phyloP scores from a whole-genome alignment of 1,140 invertebrate genomes.

The Drosophila mauritiana region DNA sequence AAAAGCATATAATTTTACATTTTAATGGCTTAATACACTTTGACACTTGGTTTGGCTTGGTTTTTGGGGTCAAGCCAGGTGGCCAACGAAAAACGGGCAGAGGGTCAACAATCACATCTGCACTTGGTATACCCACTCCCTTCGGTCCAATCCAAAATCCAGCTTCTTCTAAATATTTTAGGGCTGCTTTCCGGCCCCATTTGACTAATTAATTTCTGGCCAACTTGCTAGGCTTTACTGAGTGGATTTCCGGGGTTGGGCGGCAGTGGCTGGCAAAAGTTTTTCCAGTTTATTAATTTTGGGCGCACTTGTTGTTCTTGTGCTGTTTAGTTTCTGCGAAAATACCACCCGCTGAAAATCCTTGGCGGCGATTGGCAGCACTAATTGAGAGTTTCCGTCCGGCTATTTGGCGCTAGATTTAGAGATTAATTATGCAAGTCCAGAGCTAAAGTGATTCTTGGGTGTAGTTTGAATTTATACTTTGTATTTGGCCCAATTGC shows the following conservation, averaged over 20 bases:
- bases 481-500: background rate
- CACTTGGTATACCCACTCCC: constrained; percentile 37
- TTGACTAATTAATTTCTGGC: constrained; percentile 76
- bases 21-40: constrained; percentile 68
- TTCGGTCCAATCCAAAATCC: constrained; percentile 52
- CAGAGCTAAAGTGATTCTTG: background rate
- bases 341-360: constrained; percentile 28
- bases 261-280: constrained; percentile 21
- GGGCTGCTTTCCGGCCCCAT: constrained; percentile 30
- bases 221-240: constrained; percentile 49
- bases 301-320: constrained; percentile 35
- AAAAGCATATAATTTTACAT: constrained; percentile 62
- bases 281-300: constrained; percentile 60
- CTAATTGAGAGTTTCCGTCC: constrained; percentile 32
- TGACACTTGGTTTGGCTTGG: constrained; percentile 33
- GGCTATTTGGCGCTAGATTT: constrained; percentile 13
- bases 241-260: background rate
- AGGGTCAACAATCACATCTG: constrained; percentile 29
- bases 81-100: constrained; percentile 26
- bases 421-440: constrained; percentile 39
- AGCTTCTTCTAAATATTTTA: constrained; percentile 49
- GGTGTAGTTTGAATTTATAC: background rate
- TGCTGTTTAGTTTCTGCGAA: constrained; percentile 15
- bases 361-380: constrained; percentile 39
- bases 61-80: constrained; percentile 46